Base-by-base conservation (phyloP, 1,140 invertebrate genomes). In the Heterodera carotae region DNA sequence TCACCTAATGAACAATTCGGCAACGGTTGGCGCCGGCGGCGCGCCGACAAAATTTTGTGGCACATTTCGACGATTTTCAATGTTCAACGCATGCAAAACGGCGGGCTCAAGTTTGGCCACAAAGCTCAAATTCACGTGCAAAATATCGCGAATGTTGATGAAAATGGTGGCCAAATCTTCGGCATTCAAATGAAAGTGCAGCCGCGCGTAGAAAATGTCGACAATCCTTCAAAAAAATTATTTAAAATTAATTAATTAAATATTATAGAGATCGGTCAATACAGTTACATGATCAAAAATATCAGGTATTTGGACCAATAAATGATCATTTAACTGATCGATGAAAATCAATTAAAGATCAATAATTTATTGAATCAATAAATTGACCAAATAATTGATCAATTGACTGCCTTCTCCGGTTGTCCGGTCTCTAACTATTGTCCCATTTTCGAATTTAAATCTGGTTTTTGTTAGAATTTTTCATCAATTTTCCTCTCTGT, bases 201-300 rank as follows among this genome's bases (percentile, higher is more conserved):
- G 15, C 22, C 93, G 93, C 76, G 91, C 89, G 84, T 93, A 91
- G 84, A 94, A 96, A 87, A 93, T 91, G 75, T 91, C 91, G 71
- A 93, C 92, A 60, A 99, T 91, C 89, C 48, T 56, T 43, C 6
- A 12, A 12, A 56, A 56, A 56, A 22, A 22, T 56, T 22, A 22
- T 56, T 53, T n/a, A 56, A 56, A n/a, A 56, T 56, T 22, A 22
- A 6, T 1, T 43, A 8, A 8, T 2, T 43, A 43, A 43, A 43
- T 43, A 2, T n/a, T n/a, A n/a, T n/a, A n/a, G n/a, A n/a, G n/a
- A n/a, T n/a, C n/a, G n/a, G n/a, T n/a, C n/a, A n/a, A n/a, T n/a
- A n/a, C n/a, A n/a, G 15, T 43, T 12, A n/a, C n/a, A n/a, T n/a
- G 15, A 43, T 2, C 39, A 12, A 43, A 43, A n/a, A n/a, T n/a